Evolutionary conservation across 2,113 vertebrate species (phyloP), one percentile per base, ranked within the genome.

Genomic region (Athene noctua): DNA sequence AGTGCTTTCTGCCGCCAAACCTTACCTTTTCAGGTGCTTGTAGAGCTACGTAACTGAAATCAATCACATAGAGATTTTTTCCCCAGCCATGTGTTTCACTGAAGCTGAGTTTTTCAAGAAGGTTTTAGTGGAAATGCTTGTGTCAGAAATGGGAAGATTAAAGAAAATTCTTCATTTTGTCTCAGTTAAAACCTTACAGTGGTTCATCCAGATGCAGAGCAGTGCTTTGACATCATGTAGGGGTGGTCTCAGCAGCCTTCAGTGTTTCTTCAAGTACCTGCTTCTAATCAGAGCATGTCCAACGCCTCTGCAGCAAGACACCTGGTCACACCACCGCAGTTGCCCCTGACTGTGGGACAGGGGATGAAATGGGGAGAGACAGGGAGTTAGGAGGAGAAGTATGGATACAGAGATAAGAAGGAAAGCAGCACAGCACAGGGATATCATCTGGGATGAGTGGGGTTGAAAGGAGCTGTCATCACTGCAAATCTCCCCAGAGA

Each of bases 111-210:
- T 67, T 91, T 93, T 52, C 2, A 4, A 51, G 51, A 78, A 73
- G 15, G 19, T 61, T 80, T 91, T 36, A 80, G 55, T 47, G 23
- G 85, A 66, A 93, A 49, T 2, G 2, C 63, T 68, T 29, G 8
- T 2, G 0, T 77, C 54, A 58, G 51, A 17, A 75, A 40, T 9
- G 9, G 55, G 61, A 85, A 80, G 30, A n/a, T 87, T 96, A 97
- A 96, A 82, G 85, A 92, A 72, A 68, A 51, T 27, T 17, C n/a
- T 75, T 92, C 22, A 25, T 80, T 97, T 92, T 80, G 70, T 80
- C 70, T 78, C 90, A 62, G n/a, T 87, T 74, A 72, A 95, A 95
- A 86, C 3, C 49, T 46, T 42, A 57, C 62, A 90, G 44, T 8
- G 19, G 34, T 65, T 27, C 42, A 49, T 47, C 36, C 5, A 4